Conservation (phyloP, 2,888 invertebrate species). For the Linnaemya vulpina region DNA sequence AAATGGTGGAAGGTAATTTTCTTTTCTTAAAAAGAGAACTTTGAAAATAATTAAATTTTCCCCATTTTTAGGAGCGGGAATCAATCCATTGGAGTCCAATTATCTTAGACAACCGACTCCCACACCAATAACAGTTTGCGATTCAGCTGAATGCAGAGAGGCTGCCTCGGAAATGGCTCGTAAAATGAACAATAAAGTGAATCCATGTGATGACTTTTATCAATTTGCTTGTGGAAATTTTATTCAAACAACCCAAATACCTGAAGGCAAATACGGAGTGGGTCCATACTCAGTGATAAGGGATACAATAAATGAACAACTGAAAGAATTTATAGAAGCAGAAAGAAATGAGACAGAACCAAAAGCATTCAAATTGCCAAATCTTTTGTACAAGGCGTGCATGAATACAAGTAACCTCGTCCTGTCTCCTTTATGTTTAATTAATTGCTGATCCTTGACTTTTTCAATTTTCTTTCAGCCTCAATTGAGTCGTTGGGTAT, state of each 20-base stretch:
- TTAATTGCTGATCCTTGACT: background rate
- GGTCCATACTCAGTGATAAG: constrained; percentile 82
- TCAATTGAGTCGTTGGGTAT: constrained; percentile 91
- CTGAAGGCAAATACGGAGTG: constrained; percentile 75
- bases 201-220: background rate
- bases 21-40: constrained; percentile 79
- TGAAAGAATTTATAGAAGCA: constrained; percentile 79
- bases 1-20: constrained; percentile 83
- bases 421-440: constrained; percentile 75
- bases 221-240: constrained; percentile 85
- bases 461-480: constrained; percentile 83
- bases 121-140: constrained; percentile 84
- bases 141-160: constrained; percentile 90
- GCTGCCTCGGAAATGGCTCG: constrained; percentile 87
- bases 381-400: constrained; percentile 83
- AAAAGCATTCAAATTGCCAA: constrained; percentile 82
- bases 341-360: constrained; percentile 80
- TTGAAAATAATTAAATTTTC: background rate
- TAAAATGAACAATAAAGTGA: constrained; percentile 86
- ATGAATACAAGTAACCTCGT: constrained; percentile 81
- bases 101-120: constrained; percentile 67
- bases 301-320: constrained; percentile 76
- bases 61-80: background rate
- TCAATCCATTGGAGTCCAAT: background rate
- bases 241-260: constrained; percentile 84